Evolutionary conservation across 2,113 vertebrate genomes (phyloP), one percentile per base, ranked within the genome.

Genomic region (Coptodon bakossiorum): DNA sequence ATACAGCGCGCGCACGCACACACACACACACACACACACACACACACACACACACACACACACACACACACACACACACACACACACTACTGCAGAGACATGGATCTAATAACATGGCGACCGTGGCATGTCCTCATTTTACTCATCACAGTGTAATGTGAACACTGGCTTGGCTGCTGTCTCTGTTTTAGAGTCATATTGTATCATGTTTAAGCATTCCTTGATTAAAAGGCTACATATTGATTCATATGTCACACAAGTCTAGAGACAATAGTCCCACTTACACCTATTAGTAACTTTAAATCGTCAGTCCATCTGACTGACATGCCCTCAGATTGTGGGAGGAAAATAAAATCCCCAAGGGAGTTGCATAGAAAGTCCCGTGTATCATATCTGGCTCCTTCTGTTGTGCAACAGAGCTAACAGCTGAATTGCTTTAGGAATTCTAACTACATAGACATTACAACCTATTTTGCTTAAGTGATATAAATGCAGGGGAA

Each of bases 251-350:
- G 71, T 78, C 45, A 50, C 71, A 78, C 71, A n/a, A 78, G 71
- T 50, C 43, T 7, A 45, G 71, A 50, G 27, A 63, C 57, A 88
- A 83, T 86, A 86, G 83, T 93, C 83, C 81, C 54, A 85, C 36
- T 79, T 43, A 36, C 11, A 92, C 61, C 7, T 61, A 24, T 57
- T 83, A 40, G 63, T 81, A 66, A 87, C 80, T 86, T 66, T 9
- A 17, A 85, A 79, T 86, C 53, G n/a, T 29, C 24, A n/a, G 22
- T 61, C 81, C 29, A 43, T 78, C 14, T 83, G 22, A 88, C 88
- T 84, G 82, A 54, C 79, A 90, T 89, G 85, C 61, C 86, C 85
- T 85, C 84, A 50, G 82, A 84, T 53, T 82, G 61, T 54, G 80
- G 29, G 17, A 87, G 40, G 31, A 85, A 91, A 92, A 87, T 61